phyloP scores from a whole-genome alignment of 2,113 vertebrate species.

The Dermatemys mawii region DNA sequence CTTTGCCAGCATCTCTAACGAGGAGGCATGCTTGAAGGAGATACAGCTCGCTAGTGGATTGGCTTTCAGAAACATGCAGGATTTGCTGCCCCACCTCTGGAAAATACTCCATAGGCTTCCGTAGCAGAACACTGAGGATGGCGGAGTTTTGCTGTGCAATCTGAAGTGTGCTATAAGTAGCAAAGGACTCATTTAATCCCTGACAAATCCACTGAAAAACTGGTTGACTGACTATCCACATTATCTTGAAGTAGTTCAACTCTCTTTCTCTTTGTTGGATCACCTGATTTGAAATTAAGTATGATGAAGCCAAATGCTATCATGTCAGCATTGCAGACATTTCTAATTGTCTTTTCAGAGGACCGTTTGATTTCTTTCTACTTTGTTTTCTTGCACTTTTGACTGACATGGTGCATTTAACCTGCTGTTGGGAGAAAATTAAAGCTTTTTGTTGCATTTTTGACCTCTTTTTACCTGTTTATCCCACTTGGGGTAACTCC shows the following conservation, averaged over 20 bases:
- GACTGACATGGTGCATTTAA: conserved; percentile 29
- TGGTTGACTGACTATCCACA: conserved; percentile 17
- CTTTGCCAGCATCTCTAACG: too few relatives aligned
- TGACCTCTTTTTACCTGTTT: conserved; percentile 26
- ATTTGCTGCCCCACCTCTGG: too few relatives aligned
- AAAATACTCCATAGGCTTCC: too few relatives aligned
- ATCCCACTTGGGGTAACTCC: background rate
- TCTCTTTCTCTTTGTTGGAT: conserved; percentile 49
- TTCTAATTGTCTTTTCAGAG: conserved; percentile 47
- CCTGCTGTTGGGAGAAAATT: conserved; percentile 45
- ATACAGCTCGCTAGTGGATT: too few relatives aligned
- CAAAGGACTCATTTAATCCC: too few relatives aligned
- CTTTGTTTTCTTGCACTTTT: conserved; percentile 31
- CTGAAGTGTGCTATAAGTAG: too few relatives aligned
- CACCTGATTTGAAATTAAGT: conserved; percentile 47
- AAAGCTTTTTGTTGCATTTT: conserved; percentile 51
- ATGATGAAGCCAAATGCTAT: conserved; percentile 44
- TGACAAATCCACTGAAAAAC: too few relatives aligned
- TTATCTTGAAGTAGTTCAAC: conserved; percentile 23
- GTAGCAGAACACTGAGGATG: too few relatives aligned
- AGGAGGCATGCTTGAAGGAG: too few relatives aligned
- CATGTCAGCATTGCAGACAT: conserved; percentile 28
- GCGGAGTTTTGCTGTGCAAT: too few relatives aligned
- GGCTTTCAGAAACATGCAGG: too few relatives aligned
- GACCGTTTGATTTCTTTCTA: background rate